Conservation (phyloP, 2,888 invertebrate genomes). For the Acrobasis consociella region DNA sequence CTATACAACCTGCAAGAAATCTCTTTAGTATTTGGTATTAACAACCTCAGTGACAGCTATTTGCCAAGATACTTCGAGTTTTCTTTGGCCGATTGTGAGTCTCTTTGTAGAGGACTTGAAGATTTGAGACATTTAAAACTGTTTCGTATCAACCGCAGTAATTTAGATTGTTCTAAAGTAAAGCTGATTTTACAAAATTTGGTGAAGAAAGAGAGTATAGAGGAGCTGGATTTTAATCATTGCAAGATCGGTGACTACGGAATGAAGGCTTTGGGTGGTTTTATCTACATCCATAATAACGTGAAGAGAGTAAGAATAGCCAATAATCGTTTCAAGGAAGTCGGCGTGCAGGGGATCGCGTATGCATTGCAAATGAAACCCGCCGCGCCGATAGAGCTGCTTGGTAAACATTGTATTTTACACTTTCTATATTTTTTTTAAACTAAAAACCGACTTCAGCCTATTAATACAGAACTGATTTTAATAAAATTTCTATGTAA, state of each 20-base stretch:
- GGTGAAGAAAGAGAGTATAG: constrained; percentile 74
- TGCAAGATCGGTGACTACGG: constrained; percentile 85
- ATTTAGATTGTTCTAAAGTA: constrained; percentile 82
- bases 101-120: constrained; percentile 78
- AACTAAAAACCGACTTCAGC: too few species aligned
- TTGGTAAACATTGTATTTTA: constrained; percentile 48
- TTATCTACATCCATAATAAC: constrained; percentile 71
- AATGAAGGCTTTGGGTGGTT: constrained; percentile 84
- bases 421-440: too few species aligned
- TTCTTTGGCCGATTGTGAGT: constrained; percentile 81
- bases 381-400: constrained; percentile 70
- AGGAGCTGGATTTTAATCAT: constrained; percentile 85
- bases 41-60: constrained; percentile 78
- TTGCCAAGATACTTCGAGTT: constrained; percentile 84
- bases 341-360: constrained; percentile 79
- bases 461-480: too few species aligned
- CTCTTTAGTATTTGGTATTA: constrained; percentile 66
- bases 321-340: constrained; percentile 81
- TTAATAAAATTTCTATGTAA: too few species aligned
- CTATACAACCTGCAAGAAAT: constrained; percentile 81
- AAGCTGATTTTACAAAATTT: constrained; percentile 82
- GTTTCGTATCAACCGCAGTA: constrained; percentile 83
- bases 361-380: constrained; percentile 77
- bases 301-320: constrained; percentile 76
- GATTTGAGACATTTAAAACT: constrained; percentile 71